Evolutionary conservation across 2,797 vertebrate species (phyloP).

Genomic region (Vireo griseus): DNA sequence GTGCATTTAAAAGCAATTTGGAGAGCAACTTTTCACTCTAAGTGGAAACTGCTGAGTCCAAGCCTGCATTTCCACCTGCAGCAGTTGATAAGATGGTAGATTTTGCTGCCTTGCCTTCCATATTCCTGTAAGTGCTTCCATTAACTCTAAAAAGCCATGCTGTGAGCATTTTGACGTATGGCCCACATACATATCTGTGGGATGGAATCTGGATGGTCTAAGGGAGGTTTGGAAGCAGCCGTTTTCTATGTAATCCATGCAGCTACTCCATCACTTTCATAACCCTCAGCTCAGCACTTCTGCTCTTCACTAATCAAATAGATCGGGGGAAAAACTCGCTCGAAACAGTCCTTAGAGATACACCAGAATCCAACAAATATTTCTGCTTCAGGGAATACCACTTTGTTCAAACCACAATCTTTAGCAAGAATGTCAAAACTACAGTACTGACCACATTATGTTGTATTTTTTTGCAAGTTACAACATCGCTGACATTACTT

Average conservation of each 20-base stretch:
- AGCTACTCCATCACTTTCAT: background rate
- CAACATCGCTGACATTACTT: background rate
- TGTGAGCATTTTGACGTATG: conserved; percentile 18
- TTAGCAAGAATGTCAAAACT: background rate
- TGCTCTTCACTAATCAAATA: background rate
- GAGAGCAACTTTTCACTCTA: conserved; percentile 52
- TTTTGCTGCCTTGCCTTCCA: conserved; percentile 37
- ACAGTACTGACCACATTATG: accelerated
- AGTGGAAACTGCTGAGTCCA: conserved; percentile 50
- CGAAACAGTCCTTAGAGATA: background rate
- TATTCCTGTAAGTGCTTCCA: background rate
- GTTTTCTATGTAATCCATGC: background rate
- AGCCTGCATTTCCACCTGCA: conserved; percentile 52
- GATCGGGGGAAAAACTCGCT: background rate
- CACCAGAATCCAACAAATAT: background rate
- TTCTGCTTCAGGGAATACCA: background rate
- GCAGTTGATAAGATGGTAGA: conserved; percentile 61
- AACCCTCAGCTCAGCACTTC: background rate
- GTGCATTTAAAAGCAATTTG: conserved; percentile 60
- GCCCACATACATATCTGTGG: background rate
- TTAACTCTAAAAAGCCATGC: conserved; percentile 7
- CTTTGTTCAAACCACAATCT: background rate
- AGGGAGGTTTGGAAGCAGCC: background rate
- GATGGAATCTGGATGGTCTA: background rate
- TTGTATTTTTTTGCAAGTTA: background rate